Base-by-base conservation (phyloP, 2,113 vertebrate species). In the Eudyptes chrysolophus region DNA sequence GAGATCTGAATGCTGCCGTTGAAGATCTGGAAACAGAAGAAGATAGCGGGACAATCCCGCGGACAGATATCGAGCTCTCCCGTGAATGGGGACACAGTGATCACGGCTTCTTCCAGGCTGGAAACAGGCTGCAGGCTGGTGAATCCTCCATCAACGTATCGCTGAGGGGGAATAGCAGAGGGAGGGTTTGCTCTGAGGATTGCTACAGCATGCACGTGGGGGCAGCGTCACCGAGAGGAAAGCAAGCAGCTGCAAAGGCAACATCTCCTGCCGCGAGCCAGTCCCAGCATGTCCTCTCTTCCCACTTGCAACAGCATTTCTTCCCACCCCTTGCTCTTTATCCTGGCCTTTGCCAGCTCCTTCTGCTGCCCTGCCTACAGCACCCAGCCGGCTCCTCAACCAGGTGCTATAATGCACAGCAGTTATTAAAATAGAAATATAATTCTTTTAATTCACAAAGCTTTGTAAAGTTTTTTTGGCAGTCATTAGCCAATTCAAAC, bases 1-100 rank as follows among this genome's bases (percentile, higher is more conserved):
- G 98, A 99, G 85, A 98, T 97, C 87, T 99, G 99, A 40, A 99
- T 97, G 87, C 97, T 98, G 84, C 83, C 84, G 0, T 99, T 99
- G 58, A 97, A 98, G 52, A 99, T 94, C 34, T 98, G 98, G 96
- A 99, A 95, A 66, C 99, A 98, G 18, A 96, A 97, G 92, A 98
- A 98, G 94, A 97, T 98, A 25, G 97, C 94, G 0, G 98, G 96
- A 57, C 98, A 98, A 55, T 98, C 98, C 2, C 97, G 89, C 0
- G 99, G 99, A 44, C 99, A 99, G 97, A 99, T 99, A 94, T 99
- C 99, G 6, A 98, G 97, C 84, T 99, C 98, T 32, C 99, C 99
- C 0, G 99, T 99, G 97, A 99, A 99, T 0, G 99, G 99, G 55
- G 98, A 99, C 87, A 99, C 98, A 1, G 99, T 99, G 96, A 99